Percentiles rank a stretch among this genome's conserved stretches.
Evolutionary conservation across 2,888 invertebrate species (phyloP).

Genomic region (Aspidiotus rigidus): DNA sequence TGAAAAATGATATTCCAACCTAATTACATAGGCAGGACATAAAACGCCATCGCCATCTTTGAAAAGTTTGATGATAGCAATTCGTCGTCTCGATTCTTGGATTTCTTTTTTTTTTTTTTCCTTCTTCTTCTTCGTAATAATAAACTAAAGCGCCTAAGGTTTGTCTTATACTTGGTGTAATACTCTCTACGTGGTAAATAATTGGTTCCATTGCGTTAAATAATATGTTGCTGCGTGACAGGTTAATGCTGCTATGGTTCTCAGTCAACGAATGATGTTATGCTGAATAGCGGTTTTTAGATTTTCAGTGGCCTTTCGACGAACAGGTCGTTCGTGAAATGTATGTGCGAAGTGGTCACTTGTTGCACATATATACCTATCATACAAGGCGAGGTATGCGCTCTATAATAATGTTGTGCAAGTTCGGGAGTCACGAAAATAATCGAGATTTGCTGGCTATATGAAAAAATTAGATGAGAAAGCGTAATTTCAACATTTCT

Average conservation of each 20-base stretch:
- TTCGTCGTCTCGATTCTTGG: slow-evolving; percentile 19
- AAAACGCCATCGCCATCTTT: slow-evolving; percentile 32
- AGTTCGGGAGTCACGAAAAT: too few relatives aligned
- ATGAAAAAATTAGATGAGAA: background rate
- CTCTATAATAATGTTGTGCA: too few relatives aligned
- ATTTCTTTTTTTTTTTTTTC: background rate
- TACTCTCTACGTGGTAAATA: slow-evolving; percentile 26
- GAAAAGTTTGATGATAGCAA: slow-evolving; percentile 28
- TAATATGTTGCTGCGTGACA: slow-evolving; percentile 31
- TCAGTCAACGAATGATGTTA: too few relatives aligned
- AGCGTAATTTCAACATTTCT: too few relatives aligned
- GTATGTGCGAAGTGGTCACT: too few relatives aligned
- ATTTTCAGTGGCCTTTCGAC: background rate
- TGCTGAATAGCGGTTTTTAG: background rate
- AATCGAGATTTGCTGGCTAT: slow-evolving; percentile 1
- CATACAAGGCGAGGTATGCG: too few relatives aligned
- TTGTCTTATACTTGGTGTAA: slow-evolving; percentile 8
- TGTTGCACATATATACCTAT: too few relatives aligned
- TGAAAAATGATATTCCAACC: slow-evolving; percentile 33
- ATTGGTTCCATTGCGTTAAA: slow-evolving; percentile 32
- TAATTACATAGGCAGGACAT: slow-evolving; percentile 25
- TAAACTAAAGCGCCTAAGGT: slow-evolving; percentile 32
- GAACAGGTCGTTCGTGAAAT: background rate
- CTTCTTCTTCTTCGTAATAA: slow-evolving; percentile 21
- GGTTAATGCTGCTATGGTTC: slow-evolving; percentile 5